Percentiles rank a stretch among this genome's conserved stretches.
These are phyloP conservation scores for Palythoa grandis DNA, from an alignment of 92 coral and sea anemone genomes.

Conservation along the genomic window DNA sequence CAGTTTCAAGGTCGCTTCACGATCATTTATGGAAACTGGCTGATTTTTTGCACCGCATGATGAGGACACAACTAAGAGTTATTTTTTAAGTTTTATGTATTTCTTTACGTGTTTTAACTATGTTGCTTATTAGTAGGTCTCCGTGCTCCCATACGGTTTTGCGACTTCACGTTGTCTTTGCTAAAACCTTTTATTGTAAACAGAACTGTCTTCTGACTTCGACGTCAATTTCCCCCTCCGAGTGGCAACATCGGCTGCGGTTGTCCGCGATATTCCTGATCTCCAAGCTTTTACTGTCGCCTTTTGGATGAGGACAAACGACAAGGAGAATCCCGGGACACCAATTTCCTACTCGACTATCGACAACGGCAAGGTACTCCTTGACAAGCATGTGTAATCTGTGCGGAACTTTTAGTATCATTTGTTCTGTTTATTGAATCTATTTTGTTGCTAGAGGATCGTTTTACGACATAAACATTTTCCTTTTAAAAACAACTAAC, in stretches of 20 bases:
- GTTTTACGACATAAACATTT: background rate
- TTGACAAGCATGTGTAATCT: too few species aligned
- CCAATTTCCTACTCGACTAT: slow-evolving; percentile 90
- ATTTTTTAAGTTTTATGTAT: too few species aligned
- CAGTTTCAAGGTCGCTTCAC: too few species aligned
- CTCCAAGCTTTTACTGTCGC: slow-evolving; percentile 87
- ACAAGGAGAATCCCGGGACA: slow-evolving; percentile 91
- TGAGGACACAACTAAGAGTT: too few species aligned
- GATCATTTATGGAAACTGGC: too few species aligned
- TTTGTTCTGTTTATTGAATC: background rate
- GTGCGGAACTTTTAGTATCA: background rate
- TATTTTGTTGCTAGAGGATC: background rate
- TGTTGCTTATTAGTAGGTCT: too few species aligned
- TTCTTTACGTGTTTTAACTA: too few species aligned
- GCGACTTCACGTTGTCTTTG: background rate
- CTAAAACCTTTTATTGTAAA: background rate
- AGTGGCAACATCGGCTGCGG: slow-evolving; percentile 78
- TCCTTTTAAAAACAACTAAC: too few species aligned
- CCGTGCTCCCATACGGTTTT: background rate
- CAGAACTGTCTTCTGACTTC: slow-evolving; percentile 75
- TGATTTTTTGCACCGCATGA: too few species aligned
- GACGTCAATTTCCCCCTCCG: slow-evolving; percentile 89
- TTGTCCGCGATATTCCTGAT: slow-evolving; percentile 76
- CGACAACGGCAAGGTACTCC: slow-evolving; percentile 56
- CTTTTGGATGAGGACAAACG: slow-evolving; percentile 94